Base-by-base conservation (phyloP, 2,888 invertebrate species). In the Julus scandinavius region DNA sequence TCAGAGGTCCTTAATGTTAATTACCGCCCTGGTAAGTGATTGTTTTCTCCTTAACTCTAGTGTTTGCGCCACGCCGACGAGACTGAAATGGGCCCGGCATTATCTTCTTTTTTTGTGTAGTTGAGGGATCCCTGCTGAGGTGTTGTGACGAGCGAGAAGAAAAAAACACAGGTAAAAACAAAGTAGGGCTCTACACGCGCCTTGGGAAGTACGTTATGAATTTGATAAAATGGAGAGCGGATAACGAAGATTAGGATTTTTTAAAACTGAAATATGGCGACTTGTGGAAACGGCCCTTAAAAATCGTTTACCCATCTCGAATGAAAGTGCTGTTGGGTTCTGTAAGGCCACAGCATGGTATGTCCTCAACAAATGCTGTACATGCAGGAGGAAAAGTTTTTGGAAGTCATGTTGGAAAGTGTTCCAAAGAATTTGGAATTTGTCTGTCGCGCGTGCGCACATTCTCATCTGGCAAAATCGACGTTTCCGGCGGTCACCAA, bases 1-100 rank as follows among this genome's bases (percentile, higher is more conserved):
- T 63, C 63, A n/a, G 7, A 63, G 63, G 63, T 63, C 63, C 63
- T 63, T 63, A 17, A n/a, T 63, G 63, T 63, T 63, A 63, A 63
- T 63, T 63, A 63, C 63, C 63, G 63, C 63, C 63, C 17, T 63
- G 63, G 63, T 63, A 63, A 63, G 63, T 63, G 63, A 63, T 63
- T 63, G 63, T 63, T 63, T 63, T 63, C 63, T 63, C 17, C 63
- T 63, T 63, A 63, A 63, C 63, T 6, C 54, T n/a, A 20, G 63
- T 63, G 63, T 63, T 63, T 63, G 63, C n/a, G 63, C 63, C 63
- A 63, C 63, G 63, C n/a, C 17, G 63, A 63, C 63, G n/a, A 63
- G 63, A 63, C 63, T 63, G 58, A 17, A 17, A 58, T 17, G 58
- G 58, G 58, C 58, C 58, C 15, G 58, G 58, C 58, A 15, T 63